Percentiles rank a stretch among this genome's conserved stretches.
phyloP scores from a whole-genome alignment of 2,797 vertebrate species.

The Stomatorhinus walkeri region DNA sequence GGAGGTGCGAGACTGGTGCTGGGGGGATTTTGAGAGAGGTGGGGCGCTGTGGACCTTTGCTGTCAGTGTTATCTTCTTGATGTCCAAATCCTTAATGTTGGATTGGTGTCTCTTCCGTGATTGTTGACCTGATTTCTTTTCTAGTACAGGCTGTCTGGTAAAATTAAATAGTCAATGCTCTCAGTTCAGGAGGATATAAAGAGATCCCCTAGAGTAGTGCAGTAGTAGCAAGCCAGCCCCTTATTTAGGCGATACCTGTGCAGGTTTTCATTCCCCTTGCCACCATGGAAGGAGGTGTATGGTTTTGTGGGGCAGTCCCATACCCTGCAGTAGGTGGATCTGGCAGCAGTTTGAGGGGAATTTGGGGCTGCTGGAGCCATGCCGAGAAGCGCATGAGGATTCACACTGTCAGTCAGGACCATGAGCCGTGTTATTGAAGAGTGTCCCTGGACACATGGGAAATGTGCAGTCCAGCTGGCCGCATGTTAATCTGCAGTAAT shows the following conservation, averaged over 20 bases:
- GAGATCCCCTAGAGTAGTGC: not conserved
- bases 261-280: not conserved
- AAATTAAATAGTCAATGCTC: not conserved
- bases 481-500: not conserved
- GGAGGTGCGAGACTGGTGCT: not conserved
- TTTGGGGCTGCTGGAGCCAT: not conserved
- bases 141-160: not conserved
- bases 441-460: not conserved
- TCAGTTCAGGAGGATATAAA: too few species aligned
- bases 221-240: not conserved
- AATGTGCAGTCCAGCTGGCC: too few species aligned
- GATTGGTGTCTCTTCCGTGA: not conserved
- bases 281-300: not conserved
- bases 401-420: not conserved
- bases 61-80: not conserved
- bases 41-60: not conserved
- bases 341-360: not conserved
- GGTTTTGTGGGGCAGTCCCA: not conserved
- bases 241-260: not conserved
- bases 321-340: not conserved
- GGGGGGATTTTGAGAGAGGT: not conserved
- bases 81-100: not conserved
- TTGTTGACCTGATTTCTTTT: not conserved
- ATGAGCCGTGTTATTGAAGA: not conserved
- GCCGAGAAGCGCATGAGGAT: not conserved